Conservation (phyloP, 1,140 invertebrate species). For the Drosophila lacertosa region DNA sequence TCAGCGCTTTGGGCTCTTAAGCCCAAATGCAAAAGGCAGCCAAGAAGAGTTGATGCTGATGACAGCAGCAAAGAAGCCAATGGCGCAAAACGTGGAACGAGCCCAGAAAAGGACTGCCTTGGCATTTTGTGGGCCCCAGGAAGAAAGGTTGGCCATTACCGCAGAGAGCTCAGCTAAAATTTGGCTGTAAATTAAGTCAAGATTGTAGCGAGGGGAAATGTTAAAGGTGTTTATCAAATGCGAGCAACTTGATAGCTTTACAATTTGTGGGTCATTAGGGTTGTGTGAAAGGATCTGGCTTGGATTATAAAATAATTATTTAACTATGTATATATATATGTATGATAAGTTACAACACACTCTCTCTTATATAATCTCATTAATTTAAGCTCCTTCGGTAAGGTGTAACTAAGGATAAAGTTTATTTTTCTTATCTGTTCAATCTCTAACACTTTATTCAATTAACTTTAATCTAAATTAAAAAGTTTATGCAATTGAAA, state of each 20-base stretch:
- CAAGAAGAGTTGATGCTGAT: slow-evolving; percentile 56
- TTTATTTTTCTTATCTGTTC: neutral
- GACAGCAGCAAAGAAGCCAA: slow-evolving; percentile 48
- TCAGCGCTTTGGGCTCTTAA: slow-evolving; percentile 25
- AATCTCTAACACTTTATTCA: neutral
- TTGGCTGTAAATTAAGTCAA: slow-evolving; percentile 32
- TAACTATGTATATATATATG: too few species aligned
- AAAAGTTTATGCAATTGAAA: too few species aligned
- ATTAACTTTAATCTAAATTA: neutral
- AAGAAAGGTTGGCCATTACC: slow-evolving; percentile 42
- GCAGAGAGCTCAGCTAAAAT: slow-evolving; percentile 1
- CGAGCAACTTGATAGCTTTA: slow-evolving; percentile 22
- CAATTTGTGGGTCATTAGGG: slow-evolving; percentile 24
- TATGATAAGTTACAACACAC: too few species aligned
- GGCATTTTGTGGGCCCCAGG: slow-evolving; percentile 50
- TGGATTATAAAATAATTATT: neutral
- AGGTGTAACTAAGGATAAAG: too few species aligned
- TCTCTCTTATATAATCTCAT: too few species aligned
- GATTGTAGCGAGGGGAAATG: slow-evolving; percentile 8
- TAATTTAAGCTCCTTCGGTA: too few species aligned
- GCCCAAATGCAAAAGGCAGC: slow-evolving; percentile 29
- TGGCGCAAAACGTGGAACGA: slow-evolving; percentile 3
- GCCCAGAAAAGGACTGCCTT: slow-evolving; percentile 46
- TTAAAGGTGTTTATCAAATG: slow-evolving; percentile 30
- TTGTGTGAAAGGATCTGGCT: neutral